Evolutionary conservation across 1,140 invertebrate species (phyloP).

Genomic region (Phymorhynchus buccinoides): DNA sequence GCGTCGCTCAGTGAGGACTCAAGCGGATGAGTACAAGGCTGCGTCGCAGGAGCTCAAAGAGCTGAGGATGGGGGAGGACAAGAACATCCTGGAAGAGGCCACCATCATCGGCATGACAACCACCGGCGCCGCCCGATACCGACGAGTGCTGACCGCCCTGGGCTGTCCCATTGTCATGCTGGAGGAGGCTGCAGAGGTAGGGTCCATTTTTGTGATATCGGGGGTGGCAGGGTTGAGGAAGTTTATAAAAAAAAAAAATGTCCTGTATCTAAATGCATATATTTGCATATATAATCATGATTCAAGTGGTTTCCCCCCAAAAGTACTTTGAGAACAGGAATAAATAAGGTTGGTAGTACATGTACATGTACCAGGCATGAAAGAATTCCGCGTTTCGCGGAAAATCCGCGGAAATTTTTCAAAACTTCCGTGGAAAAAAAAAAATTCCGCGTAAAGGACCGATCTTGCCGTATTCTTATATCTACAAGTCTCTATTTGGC

Average conservation of each 20-base stretch:
- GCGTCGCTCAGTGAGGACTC: not conserved
- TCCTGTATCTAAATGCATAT: too few relatives aligned
- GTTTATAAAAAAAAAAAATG: not conserved
- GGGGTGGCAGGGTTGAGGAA: not conserved
- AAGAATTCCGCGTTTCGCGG: too few relatives aligned
- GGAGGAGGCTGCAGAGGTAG: slow-evolving; percentile 68
- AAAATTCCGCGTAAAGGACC: too few relatives aligned
- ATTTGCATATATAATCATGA: too few relatives aligned
- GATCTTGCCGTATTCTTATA: too few relatives aligned
- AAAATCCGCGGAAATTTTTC: too few relatives aligned
- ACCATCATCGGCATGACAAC: slow-evolving; percentile 65
- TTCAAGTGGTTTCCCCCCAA: too few relatives aligned
- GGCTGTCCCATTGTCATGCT: slow-evolving; percentile 61
- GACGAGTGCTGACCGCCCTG: slow-evolving; percentile 46
- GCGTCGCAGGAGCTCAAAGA: slow-evolving; percentile 46
- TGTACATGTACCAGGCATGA: too few relatives aligned
- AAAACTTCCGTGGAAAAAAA: too few relatives aligned
- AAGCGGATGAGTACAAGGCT: slow-evolving; percentile 10
- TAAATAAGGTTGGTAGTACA: too few relatives aligned
- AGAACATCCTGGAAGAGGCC: slow-evolving; percentile 30
- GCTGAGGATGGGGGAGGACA: slow-evolving; percentile 46
- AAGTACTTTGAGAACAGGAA: too few relatives aligned
- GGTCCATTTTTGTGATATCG: slow-evolving; percentile 39
- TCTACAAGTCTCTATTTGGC: too few relatives aligned
- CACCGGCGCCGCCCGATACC: slow-evolving; percentile 60